Conservation (phyloP, 2,888 invertebrate species). For the Ypsolopha sequella region DNA sequence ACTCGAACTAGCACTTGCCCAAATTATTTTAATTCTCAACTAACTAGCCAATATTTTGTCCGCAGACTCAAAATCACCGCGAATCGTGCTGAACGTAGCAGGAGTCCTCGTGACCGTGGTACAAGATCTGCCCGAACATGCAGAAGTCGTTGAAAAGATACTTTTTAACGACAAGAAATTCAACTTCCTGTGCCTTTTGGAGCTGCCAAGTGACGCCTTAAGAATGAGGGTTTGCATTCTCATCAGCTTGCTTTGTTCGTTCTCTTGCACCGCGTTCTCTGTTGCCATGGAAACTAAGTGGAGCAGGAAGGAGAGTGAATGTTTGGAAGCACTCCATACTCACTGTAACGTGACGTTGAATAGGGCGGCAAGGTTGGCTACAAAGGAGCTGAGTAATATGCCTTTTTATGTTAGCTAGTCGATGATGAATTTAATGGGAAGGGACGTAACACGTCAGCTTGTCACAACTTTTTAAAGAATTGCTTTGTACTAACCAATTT, state of each 20-base stretch:
- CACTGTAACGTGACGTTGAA: conserved; percentile 74
- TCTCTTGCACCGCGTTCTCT: conserved; percentile 75
- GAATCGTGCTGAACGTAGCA: conserved; percentile 77
- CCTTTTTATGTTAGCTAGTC: conserved; percentile 47
- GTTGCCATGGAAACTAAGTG: conserved; percentile 69
- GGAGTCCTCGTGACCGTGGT: conserved; percentile 81
- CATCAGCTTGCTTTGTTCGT: conserved; percentile 77
- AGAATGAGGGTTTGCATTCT: conserved; percentile 78
- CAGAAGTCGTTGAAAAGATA: conserved; percentile 80
- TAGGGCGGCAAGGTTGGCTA: conserved; percentile 68
- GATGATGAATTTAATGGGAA: too few species aligned
- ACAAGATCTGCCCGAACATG: conserved; percentile 81
- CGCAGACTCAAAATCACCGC: conserved; percentile 65
- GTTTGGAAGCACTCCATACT: conserved; percentile 70
- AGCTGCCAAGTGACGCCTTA: conserved; percentile 68
- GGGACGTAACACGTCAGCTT: too few species aligned
- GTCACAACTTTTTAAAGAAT: too few species aligned
- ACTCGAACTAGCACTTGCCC: too few species aligned
- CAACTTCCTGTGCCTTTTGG: conserved; percentile 68
- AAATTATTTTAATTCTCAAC: too few species aligned
- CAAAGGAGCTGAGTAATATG: conserved; percentile 67
- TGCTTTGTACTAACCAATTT: too few species aligned
- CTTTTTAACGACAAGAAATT: conserved; percentile 65
- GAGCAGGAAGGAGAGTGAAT: conserved; percentile 70
- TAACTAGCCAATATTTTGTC: too few species aligned